A percentile compares a stretch with the other conserved stretches of the same genome.
Evolutionary conservation across 2,888 invertebrate species (phyloP).

Genomic region (Acleris laterana): DNA sequence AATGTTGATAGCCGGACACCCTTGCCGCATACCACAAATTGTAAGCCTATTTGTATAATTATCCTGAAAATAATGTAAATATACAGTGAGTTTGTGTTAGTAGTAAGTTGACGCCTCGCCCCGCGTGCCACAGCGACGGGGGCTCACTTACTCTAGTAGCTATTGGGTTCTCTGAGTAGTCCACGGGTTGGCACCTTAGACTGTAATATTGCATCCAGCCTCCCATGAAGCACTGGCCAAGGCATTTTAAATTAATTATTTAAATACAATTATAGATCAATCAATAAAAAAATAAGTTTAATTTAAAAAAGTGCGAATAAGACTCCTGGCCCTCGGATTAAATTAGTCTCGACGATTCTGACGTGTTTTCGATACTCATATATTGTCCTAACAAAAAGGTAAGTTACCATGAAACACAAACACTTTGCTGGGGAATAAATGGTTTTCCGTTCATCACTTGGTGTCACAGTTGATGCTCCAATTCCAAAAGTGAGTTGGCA

Average conservation of each 20-base stretch:
- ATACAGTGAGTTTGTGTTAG: conserved; percentile 75
- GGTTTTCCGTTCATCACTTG: too few species aligned
- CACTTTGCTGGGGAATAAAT: too few species aligned
- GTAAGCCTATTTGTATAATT: conserved; percentile 11
- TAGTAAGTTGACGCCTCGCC: conserved; percentile 49
- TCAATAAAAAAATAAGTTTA: background rate
- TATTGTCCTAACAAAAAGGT: too few species aligned
- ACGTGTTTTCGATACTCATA: too few species aligned
- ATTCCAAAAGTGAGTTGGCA: too few species aligned
- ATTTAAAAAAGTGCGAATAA: too few species aligned
- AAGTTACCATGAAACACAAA: too few species aligned
- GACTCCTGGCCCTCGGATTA: too few species aligned
- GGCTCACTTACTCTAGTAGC: conserved; percentile 91
- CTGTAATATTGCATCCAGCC: conserved; percentile 96
- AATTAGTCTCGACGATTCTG: too few species aligned
- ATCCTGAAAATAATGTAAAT: conserved; percentile 57
- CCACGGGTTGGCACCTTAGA: conserved; percentile 95
- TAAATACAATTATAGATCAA: background rate
- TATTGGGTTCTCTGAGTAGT: conserved; percentile 91
- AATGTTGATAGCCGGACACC: conserved; percentile 27
- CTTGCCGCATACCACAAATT: background rate
- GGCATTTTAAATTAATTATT: conserved; percentile 64
- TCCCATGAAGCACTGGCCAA: conserved; percentile 90
- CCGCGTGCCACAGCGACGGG: conserved; percentile 45
- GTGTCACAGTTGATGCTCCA: too few species aligned